Base-by-base conservation (phyloP, 2,888 invertebrate species). In the Dasypogon diadema region DNA sequence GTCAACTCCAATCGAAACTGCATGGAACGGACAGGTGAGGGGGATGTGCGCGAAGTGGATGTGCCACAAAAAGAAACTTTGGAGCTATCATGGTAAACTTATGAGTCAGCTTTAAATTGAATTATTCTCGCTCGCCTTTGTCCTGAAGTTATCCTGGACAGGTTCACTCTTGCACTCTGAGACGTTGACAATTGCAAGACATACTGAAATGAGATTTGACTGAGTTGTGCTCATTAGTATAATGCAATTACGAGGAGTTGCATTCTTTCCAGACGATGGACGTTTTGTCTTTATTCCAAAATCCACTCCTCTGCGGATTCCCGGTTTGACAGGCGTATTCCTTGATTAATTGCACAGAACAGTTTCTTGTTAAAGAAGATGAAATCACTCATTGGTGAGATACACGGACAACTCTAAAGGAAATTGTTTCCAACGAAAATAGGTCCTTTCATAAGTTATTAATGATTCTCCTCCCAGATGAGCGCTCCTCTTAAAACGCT, bases 191-290 rank as follows among this genome's bases (percentile, higher is more conserved):
- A 26, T 22, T 56, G 14, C 14, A 26, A 56, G 56, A 26, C 14
- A 26, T 26, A 26, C 56, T n/a, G 56, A 56, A 56, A 56, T 26
- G 18, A 30, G 56, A 56, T 30, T 26, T 30, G 26, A 56, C 30
- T n/a, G 1, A 56, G 56, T 56, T 56, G n/a, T 56, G 4, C 56
- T 56, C 56, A 56, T 56, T 56, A 56, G 56, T 5, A 56, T 56
- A 56, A 56, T 56, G 24, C 56, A 56, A 56, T 56, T 56, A 56
- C 30, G 2, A 26, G 5, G 6, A 56, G n/a, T 6, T 26, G 26
- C 24, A 24, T 56, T 56, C n/a, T 56, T 24, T 56, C 6, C 6
- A 56, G 56, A 56, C 3, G 12, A 8, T 12, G 10, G 26, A 26
- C 24, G 14, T 30, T 56, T 24, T 5, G 12, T 26, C 14, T 4